Evolutionary conservation across 2,888 invertebrate genomes (phyloP).

Genomic region (Galerucella pusilla): DNA sequence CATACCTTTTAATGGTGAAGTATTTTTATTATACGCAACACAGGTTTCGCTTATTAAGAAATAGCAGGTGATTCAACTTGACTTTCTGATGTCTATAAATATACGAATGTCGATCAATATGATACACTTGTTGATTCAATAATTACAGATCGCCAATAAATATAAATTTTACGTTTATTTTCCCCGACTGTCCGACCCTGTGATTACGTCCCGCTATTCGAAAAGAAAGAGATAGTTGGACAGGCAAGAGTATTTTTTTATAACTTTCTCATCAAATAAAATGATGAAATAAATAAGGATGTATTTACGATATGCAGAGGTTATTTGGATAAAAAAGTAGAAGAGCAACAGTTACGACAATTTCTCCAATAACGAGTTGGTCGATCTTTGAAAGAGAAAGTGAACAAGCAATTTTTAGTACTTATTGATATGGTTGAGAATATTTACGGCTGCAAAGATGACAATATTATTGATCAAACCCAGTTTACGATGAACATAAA

Average conservation of each 20-base stretch:
- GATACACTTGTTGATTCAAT: background rate
- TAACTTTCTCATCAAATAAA: slow-evolving; percentile 37
- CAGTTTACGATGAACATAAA: no score
- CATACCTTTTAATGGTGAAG: no score
- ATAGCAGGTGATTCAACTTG: slow-evolving; percentile 20
- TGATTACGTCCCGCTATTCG: background rate
- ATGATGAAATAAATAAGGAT: slow-evolving; percentile 36
- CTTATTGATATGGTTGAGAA: background rate
- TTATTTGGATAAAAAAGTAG: slow-evolving; percentile 26
- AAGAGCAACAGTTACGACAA: slow-evolving; percentile 24
- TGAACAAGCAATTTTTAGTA: slow-evolving; percentile 10
- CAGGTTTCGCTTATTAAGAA: background rate
- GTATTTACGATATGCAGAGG: slow-evolving; percentile 15
- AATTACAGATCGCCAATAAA: no score
- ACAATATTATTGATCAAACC: background rate
- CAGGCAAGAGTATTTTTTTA: slow-evolving; percentile 1
- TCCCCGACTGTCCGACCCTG: background rate
- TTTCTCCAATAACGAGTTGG: slow-evolving; percentile 19
- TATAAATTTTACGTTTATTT: background rate
- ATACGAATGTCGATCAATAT: slow-evolving; percentile 18
- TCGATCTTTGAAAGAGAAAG: slow-evolving; percentile 24
- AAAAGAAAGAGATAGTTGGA: slow-evolving; percentile 17
- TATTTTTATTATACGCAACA: background rate
- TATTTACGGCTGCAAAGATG: background rate
- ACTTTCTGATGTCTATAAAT: slow-evolving; percentile 17